Conservation (phyloP, 2,113 vertebrate species). For the Bombycilla garrulus region DNA sequence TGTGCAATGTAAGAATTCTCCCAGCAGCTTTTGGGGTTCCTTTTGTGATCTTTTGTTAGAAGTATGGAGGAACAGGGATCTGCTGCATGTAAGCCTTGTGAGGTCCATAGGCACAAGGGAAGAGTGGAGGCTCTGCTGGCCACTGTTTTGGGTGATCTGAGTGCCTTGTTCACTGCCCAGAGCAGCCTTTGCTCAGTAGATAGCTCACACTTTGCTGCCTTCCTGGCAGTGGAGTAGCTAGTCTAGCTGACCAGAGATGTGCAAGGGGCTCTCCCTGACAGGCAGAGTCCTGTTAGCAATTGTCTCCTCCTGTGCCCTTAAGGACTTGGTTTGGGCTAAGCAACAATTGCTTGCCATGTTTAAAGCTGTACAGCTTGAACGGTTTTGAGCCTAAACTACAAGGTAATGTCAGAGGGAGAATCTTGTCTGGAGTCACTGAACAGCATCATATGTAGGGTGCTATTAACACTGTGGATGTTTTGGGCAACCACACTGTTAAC, state of each 20-base stretch:
- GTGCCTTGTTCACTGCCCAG: not conserved
- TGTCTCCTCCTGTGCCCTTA: not conserved
- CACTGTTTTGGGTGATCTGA: not conserved
- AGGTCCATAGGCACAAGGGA: not conserved
- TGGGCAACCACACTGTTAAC: not conserved
- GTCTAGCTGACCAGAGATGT: not conserved
- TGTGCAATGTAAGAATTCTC: slow-evolving; percentile 87
- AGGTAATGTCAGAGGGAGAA: not conserved
- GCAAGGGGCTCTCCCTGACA: not conserved
- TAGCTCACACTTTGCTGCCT: not conserved
- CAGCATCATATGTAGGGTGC: not conserved
- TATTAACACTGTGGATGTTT: accelerated
- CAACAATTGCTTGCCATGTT: not conserved
- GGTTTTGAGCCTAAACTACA: not conserved
- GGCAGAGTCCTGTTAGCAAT: not conserved
- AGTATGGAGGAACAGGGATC: not conserved
- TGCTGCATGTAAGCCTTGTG: not conserved
- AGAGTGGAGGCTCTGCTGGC: not conserved
- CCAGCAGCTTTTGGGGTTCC: not conserved
- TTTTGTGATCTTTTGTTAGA: not conserved
- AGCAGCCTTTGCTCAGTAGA: not conserved
- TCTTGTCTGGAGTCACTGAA: not conserved
- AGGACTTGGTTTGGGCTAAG: not conserved
- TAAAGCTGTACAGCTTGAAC: not conserved
- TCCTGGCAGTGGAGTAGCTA: not conserved